Conservation (phyloP, 2,888 invertebrate species). For the Eupithecia subumbrata region DNA sequence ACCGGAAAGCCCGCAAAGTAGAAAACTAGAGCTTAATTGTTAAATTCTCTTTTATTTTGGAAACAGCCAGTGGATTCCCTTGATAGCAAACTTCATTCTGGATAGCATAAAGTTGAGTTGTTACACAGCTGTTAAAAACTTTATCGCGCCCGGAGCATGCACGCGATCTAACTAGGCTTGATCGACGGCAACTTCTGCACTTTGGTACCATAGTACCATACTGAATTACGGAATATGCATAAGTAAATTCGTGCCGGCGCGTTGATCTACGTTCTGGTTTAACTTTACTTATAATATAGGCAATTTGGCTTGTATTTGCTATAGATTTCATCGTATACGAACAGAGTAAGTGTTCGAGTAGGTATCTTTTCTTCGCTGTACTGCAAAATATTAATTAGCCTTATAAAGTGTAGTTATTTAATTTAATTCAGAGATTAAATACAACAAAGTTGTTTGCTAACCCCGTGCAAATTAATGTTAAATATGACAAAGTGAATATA, state of each 20-base stretch:
- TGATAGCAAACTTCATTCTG: conserved; percentile 49
- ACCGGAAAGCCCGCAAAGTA: conserved; percentile 19
- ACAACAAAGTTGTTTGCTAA: too few relatives aligned
- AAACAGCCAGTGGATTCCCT: conserved; percentile 42
- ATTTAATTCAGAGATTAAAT: too few relatives aligned
- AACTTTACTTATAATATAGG: conserved; percentile 5
- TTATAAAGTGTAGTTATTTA: too few relatives aligned
- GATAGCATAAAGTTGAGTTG: conserved; percentile 66
- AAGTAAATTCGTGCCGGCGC: not conserved
- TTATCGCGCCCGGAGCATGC: conserved; percentile 58
- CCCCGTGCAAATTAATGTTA: too few relatives aligned
- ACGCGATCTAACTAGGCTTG: conserved; percentile 65
- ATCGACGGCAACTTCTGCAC: conserved; percentile 50
- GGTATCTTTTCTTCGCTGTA: not conserved
- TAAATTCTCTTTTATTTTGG: conserved; percentile 44
- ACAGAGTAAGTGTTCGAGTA: not conserved
- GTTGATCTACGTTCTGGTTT: conserved; percentile 6
- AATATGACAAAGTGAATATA: too few relatives aligned
- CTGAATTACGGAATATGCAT: conserved; percentile 15
- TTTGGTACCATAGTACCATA: conserved; percentile 21
- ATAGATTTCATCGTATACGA: not conserved
- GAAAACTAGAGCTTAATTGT: conserved; percentile 33
- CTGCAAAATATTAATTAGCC: too few relatives aligned
- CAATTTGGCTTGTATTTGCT: not conserved
- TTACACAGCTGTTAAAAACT: conserved; percentile 69